These are phyloP conservation scores for Ladona fulva DNA, from an alignment of 1,140 invertebrate species.

Conservation along the genomic window DNA sequence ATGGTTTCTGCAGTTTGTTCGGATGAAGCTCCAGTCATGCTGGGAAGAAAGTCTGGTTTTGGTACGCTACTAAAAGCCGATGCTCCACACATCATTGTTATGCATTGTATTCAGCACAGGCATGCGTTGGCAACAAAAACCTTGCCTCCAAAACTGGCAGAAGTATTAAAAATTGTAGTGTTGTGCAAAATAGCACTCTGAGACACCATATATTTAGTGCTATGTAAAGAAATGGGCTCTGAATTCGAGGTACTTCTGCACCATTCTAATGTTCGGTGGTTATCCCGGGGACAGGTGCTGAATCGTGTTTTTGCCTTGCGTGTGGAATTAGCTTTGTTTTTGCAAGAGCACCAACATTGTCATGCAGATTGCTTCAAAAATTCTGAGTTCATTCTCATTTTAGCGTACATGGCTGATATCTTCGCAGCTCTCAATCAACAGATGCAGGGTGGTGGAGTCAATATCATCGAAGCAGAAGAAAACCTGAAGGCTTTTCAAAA, in stretches of 20 bases:
- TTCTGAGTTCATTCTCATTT: slow-evolving; percentile 24
- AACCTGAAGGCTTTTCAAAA: slow-evolving; percentile 22
- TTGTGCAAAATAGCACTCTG: too few relatives aligned
- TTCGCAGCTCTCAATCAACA: slow-evolving; percentile 22
- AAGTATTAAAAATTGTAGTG: too few relatives aligned
- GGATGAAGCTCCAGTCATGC: slow-evolving; percentile 19
- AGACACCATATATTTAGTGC: too few relatives aligned
- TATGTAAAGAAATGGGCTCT: too few relatives aligned
- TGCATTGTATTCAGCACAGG: slow-evolving; percentile 17
- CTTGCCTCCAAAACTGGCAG: too few relatives aligned
- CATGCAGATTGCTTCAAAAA: too few relatives aligned
- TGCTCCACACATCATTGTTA: slow-evolving; percentile 19
- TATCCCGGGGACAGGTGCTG: too few relatives aligned
- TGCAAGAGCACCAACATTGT: slow-evolving; percentile 21
- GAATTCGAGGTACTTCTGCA: too few relatives aligned
- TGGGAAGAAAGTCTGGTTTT: slow-evolving; percentile 21
- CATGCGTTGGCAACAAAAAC: too few relatives aligned
- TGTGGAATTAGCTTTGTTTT: slow-evolving; percentile 21
- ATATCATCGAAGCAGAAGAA: slow-evolving; percentile 24
- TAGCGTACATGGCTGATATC: slow-evolving; percentile 23
- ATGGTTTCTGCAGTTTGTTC: slow-evolving; percentile 22
- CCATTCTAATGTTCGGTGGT: too few relatives aligned
- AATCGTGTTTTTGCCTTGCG: slow-evolving; percentile 23
- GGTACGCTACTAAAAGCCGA: slow-evolving; percentile 17
- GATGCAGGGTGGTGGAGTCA: slow-evolving; percentile 24